Evolutionary conservation across 2,113 vertebrate species (phyloP).

Genomic region (Carettochelys insculpta): DNA sequence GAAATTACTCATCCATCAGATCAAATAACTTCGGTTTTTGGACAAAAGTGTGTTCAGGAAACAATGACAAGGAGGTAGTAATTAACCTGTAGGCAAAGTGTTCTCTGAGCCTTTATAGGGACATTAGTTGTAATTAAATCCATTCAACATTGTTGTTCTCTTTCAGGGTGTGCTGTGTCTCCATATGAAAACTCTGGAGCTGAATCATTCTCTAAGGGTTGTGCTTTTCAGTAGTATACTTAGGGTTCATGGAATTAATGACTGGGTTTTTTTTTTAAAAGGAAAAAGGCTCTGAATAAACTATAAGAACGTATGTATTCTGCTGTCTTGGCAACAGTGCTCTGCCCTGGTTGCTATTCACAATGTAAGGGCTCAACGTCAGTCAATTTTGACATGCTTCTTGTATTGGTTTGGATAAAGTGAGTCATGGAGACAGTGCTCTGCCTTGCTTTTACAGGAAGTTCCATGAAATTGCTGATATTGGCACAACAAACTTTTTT

Average conservation of each 20-base stretch:
- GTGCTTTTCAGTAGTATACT: not conserved
- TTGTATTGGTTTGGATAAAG: constrained; percentile 20
- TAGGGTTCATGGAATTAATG: not conserved
- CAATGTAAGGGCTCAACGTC: not conserved
- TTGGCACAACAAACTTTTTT: not conserved
- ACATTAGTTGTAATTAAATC: not conserved
- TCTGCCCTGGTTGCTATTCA: not conserved
- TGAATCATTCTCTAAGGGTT: not conserved
- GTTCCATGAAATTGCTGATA: not conserved
- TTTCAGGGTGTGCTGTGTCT: not conserved
- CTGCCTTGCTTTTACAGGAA: not conserved
- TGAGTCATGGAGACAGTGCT: not conserved
- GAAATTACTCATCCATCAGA: not conserved
- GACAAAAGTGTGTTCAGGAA: not conserved
- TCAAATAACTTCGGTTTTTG: rapidly evolving
- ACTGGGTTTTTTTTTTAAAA: not conserved
- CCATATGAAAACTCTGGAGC: not conserved
- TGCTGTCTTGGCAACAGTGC: not conserved
- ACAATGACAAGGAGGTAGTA: not conserved
- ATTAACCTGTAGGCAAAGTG: not conserved
- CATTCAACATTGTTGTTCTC: not conserved
- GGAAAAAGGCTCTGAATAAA: not conserved
- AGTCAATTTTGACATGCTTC: not conserved
- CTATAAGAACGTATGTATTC: not conserved
- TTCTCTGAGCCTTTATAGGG: not conserved